Base-by-base conservation (phyloP, 64 coral and sea anemone species). In the Porites australiensis region DNA sequence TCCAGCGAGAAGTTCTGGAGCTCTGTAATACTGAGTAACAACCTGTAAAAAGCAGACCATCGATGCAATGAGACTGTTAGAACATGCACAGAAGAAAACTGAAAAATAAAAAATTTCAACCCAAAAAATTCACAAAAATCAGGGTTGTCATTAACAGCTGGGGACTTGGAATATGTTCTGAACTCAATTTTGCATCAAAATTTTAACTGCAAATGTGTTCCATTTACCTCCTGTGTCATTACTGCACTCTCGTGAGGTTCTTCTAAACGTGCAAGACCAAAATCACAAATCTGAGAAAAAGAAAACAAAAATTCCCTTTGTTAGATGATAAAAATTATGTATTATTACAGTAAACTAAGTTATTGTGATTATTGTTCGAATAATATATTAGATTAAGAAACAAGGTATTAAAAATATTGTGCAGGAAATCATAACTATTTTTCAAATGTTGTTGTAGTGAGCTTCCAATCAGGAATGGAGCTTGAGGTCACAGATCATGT, bases 1-100 rank as follows among this genome's bases (percentile, higher is more conserved):
- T 46, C 97, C 97, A 87, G 97, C 86, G 27, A 98, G 68, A 8
- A 98, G 91, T 69, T 98, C 97, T 61, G 97, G 97, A 44, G 97
- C 90, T 74, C 97, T 90, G 82, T 98, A 98, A 83, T 98, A 98
- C 64, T 98, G 97, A 12, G 97, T 98, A 22, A 98, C 97, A 90
- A 98, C 97, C 97, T 98, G 64, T 44, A 4, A 48, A 3, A 64
- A 65, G 60, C 13, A 50, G 12, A 23, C n/a, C 79, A 82, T 13
- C 47, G 19, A 82, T 63, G 18, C 55, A 4, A 61, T 18, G 6
- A 66, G 58, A 37, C 27, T 37, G 0, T 37, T 37, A 37, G 27
- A 37, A 37, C 27, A 37, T 37, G 27, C 27, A 37, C 27, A 37
- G 27, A 1, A 37, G 27, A 37, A 18, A 83, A 64, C 57, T 10